These are phyloP conservation scores for Campylomormyrus tamandua DNA, from an alignment of 2,113 vertebrate species.

Conservation along the genomic window DNA sequence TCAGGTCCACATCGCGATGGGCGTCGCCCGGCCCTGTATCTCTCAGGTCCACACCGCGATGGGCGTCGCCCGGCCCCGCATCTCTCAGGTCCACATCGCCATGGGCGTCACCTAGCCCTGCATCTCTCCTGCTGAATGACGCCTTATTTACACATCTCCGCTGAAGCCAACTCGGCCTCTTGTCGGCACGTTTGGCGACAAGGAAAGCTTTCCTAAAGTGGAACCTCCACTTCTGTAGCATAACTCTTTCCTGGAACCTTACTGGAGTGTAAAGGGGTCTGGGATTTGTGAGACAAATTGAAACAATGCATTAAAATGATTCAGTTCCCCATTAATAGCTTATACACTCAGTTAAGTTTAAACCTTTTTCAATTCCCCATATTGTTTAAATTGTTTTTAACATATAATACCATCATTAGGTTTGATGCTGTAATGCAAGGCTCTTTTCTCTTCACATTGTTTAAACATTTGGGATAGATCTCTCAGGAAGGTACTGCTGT, in stretches of 20 bases:
- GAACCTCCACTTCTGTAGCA: background rate
- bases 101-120: no score
- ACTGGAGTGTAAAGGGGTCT: background rate
- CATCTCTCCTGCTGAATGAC: background rate
- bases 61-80: no score
- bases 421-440: background rate
- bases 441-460: background rate
- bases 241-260: background rate
- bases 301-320: background rate
- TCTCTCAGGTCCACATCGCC: background rate
- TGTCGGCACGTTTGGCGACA: background rate
- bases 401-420: background rate
- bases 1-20: no score
- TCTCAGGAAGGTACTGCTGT: background rate
- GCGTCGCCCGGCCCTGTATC: no score
- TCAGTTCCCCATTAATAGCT: background rate
- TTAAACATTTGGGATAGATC: background rate
- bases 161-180: background rate
- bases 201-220: background rate
- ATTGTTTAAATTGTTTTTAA: background rate
- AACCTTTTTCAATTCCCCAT: background rate
- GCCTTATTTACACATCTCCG: background rate
- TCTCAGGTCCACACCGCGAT: no score
- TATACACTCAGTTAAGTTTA: background rate
- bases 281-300: background rate